Evolutionary conservation across 2,113 vertebrate genomes (phyloP), one percentile per base, ranked within the genome.

Genomic region (Grallaria varia): DNA sequence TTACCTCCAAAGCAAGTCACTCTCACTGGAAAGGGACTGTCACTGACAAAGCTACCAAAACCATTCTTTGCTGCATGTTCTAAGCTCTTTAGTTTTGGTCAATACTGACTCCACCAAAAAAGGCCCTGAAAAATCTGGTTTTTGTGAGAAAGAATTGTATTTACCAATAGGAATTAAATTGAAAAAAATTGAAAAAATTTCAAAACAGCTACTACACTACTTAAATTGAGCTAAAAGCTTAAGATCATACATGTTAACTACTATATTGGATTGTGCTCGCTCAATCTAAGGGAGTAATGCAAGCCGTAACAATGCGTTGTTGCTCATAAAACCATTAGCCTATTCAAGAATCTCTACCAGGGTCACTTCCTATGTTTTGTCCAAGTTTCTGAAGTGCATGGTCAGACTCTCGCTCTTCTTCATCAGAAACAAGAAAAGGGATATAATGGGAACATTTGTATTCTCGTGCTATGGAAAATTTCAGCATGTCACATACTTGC

Each of bases 221-320:
- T 84, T 45, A 62, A 84, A 62, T 0, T 35, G 52, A 84, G 35
- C 8, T 68, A 83, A 68, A 94, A 79, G n/a, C 58, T 53, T 27
- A 82, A 42, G 42, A 37, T 69, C 22, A 30, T 14, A 30, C 0
- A 0, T 8, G 9, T 64, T 60, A 83, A 56, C 40, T 42, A 28
- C 15, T 31, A 13, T 9, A 63, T 2, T 28, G 9, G 56, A 40
- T 19, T 13, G n/a, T 58, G 12, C 20, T 75, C 28, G 18, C 0
- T 0, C 25, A 76, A 23, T 35, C 23, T 58, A 66, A 80, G 17
- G 12, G 23, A 92, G 9, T 35, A 66, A 52, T 8, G 12, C 31
- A 89, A 81, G 31, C 45, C 40, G 28, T 45, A 80, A 74, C 5
- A 44, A 86, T 14, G 35, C 14, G 31, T 0, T 85, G 53, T 7